Base-by-base conservation (phyloP, 2,888 invertebrate genomes). In the Scelioninae gen. 1 region DNA sequence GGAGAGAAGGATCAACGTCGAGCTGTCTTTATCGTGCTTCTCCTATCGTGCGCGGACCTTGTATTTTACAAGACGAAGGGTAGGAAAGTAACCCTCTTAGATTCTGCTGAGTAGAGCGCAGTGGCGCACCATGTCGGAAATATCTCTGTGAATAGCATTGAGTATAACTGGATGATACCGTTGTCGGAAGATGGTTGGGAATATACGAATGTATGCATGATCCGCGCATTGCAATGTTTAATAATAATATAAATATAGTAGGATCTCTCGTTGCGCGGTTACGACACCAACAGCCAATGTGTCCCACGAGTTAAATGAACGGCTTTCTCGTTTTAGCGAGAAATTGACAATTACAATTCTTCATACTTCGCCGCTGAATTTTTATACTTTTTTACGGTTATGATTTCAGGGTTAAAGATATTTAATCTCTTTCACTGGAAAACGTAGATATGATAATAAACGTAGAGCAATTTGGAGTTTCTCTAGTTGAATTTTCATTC, bases 161-260 rank as follows among this genome's bases (percentile, higher is more conserved):
- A 55, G 63, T 60, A 79, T 65, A 72, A 71, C 79, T 66, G 66
- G 79, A 79, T 79, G 66, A 79, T 56, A 60, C 63, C 49, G 55
- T 62, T 68, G 47, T 66, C 23, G 66, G 72, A 76, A 71, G 76
- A 82, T 71, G 76, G 53, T 82, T 71, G 51, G 51, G 68, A 83
- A 85, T 85, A 84, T 84, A 82, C 86, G 87, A 89, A 89, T 84
- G 86, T 88, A 89, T 88, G 88, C 88, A 87, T 88, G 87, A 88
- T 85, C 84, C 56, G 85, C 55, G 86, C 86, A 83, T 87, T 85
- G 88, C 87, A 87, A 88, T 88, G 89, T 88, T 89, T 88, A 88
- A 89, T 89, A 89, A 89, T 89, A 89, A 89, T 88, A 88, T 89
- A 89, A 89, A 89, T 87, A 88, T 85, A 77, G 76, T 78, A 47